Conservation (phyloP, 1,140 invertebrate genomes). For the Hypsibius dujardini region DNA sequence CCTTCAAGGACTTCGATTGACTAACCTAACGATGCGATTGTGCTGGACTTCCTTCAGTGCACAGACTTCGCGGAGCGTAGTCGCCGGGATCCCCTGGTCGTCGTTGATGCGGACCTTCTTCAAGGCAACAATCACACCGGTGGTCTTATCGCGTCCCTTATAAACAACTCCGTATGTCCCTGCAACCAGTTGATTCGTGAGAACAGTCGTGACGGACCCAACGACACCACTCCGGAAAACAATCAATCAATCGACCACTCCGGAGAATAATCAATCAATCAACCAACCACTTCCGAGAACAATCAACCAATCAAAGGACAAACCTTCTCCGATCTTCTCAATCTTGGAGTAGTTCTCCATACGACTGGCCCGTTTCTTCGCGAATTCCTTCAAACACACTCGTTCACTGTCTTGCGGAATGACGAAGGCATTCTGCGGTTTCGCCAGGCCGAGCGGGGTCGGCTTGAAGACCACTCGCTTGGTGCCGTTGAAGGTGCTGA, state of each 20-base stretch:
- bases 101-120: constrained; percentile 83
- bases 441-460: too few relatives aligned
- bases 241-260: constrained; percentile 16
- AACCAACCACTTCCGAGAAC: constrained; percentile 2
- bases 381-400: constrained; percentile 14
- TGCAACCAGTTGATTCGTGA: constrained; percentile 28
- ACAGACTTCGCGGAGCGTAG: constrained; percentile 81
- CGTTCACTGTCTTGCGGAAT: too few relatives aligned
- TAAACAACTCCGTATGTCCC: constrained; percentile 87
- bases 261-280: not conserved
- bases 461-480: too few relatives aligned
- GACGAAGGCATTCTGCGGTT: too few relatives aligned
- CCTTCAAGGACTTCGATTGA: constrained; percentile 21
- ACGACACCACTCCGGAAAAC: constrained; percentile 19
- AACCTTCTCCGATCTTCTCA: constrained; percentile 85
- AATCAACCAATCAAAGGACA: constrained; percentile 17
- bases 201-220: constrained; percentile 18
- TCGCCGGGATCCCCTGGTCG: constrained; percentile 83
- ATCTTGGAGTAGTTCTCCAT: constrained; percentile 81
- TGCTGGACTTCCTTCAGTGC: constrained; percentile 75
- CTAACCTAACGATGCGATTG: constrained; percentile 68
- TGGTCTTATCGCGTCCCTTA: constrained; percentile 65
- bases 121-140: constrained; percentile 76
- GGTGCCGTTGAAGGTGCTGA: too few relatives aligned
- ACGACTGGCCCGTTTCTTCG: constrained; percentile 2